Conservation (phyloP, 2,797 vertebrate species). For the Cynopterus sphinx region DNA sequence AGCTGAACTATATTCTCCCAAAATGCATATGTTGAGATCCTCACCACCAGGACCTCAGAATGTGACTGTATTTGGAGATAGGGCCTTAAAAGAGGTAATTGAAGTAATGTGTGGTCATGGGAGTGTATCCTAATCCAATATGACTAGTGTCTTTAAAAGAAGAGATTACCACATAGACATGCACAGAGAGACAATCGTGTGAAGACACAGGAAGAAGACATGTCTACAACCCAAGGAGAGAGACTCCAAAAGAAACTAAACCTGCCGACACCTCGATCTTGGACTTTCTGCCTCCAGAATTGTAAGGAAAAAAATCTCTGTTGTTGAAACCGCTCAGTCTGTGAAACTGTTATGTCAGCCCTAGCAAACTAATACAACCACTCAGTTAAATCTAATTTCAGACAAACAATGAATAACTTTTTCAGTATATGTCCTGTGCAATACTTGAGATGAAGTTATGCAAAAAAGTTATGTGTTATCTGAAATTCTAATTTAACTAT, state of each 20-base stretch:
- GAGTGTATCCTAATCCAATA: not conserved
- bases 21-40: not conserved
- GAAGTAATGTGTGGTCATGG: not conserved
- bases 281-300: not conserved
- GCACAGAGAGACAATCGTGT: not conserved
- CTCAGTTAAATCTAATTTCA: slow-evolving; percentile 13
- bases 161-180: not conserved
- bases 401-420: not conserved
- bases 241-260: not conserved
- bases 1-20: not conserved
- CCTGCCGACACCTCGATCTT: not conserved
- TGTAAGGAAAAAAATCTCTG: not conserved
- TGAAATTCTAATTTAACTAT: not conserved
- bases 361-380: not conserved
- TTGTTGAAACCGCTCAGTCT: not conserved
- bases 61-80: not conserved
- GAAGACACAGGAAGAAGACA: not conserved
- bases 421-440: not conserved
- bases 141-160: not conserved
- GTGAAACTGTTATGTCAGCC: not conserved
- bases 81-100: not conserved
- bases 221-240: not conserved
- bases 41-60: not conserved
- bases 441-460: not conserved
- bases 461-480: not conserved